These are phyloP conservation scores for Hydra vulgaris DNA, from an alignment of 30 jellyfish, hydroid and myxozoan species.

Conservation along the genomic window DNA sequence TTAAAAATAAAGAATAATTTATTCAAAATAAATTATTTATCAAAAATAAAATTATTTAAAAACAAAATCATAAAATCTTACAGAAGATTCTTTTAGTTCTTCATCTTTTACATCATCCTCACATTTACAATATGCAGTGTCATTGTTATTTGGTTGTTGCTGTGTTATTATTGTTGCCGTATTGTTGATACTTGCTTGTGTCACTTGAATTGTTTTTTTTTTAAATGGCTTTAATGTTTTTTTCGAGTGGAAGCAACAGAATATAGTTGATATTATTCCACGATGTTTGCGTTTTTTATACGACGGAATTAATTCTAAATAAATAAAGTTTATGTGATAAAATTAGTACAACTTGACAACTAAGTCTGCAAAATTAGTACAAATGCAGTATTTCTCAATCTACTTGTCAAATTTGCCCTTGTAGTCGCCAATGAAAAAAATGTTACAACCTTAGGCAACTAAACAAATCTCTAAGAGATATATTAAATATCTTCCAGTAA, in stretches of 20 bases:
- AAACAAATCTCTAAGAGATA: no score
- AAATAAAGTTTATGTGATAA: background rate
- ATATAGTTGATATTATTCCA: slow-evolving; percentile 69
- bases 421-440: no score
- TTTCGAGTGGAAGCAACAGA: slow-evolving; percentile 80
- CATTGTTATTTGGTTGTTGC: slow-evolving; percentile 44
- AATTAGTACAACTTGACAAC: no score
- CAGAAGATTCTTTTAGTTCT: slow-evolving; percentile 30
- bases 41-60: no score
- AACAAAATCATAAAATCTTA: background rate
- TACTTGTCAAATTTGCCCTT: no score
- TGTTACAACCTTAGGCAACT: no score
- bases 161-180: slow-evolving; percentile 19
- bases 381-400: no score
- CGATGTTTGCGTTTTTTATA: slow-evolving; percentile 63
- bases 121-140: slow-evolving; percentile 41
- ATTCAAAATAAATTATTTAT: no score
- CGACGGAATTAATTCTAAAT: slow-evolving; percentile 41
- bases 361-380: no score
- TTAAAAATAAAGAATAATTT: no score
- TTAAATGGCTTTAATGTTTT: slow-evolving; percentile 55
- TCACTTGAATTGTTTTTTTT: slow-evolving; percentile 5
- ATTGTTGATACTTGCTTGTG: slow-evolving; percentile 13
- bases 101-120: slow-evolving; percentile 72
- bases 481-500: no score